These are phyloP conservation scores for Odontothrips loti DNA, from an alignment of 2,888 invertebrate genomes.

Conservation along the genomic window DNA sequence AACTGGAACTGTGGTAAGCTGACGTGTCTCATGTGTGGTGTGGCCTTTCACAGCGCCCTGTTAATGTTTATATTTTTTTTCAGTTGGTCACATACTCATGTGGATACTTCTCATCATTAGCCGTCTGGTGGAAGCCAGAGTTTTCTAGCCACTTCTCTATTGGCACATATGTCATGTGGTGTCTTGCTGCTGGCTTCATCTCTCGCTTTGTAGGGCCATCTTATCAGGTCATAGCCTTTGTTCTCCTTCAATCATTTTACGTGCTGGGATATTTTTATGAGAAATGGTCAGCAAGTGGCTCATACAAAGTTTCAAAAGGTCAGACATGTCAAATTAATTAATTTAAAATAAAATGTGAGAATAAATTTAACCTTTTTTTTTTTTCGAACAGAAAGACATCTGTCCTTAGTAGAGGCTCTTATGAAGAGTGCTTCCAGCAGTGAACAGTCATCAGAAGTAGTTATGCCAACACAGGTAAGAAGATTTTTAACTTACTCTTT, in stretches of 20 bases:
- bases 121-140: conserved; percentile 70
- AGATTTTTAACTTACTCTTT: too few species aligned
- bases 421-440: neutral
- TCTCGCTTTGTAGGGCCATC: conserved; percentile 68
- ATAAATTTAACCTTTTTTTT: conserved; percentile 21
- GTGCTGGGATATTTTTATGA: conserved; percentile 62
- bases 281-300: conserved; percentile 46
- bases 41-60: neutral
- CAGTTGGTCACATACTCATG: conserved; percentile 64
- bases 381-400: conserved; percentile 37
- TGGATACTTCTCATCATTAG: conserved; percentile 66
- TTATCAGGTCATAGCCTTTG: conserved; percentile 61
- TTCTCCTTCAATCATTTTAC: conserved; percentile 61
- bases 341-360: neutral
- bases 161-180: conserved; percentile 69
- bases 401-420: conserved; percentile 44
- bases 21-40: too few species aligned
- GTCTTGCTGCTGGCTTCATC: conserved; percentile 67
- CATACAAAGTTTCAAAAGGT: conserved; percentile 52
- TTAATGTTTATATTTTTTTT: conserved; percentile 42
- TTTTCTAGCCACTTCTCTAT: conserved; percentile 62
- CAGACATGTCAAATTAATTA: conserved; percentile 4
- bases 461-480: neutral
- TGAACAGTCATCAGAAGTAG: conserved; percentile 11
- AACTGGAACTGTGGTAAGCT: neutral